Evolutionary conservation across 2,113 vertebrate genomes (phyloP), one percentile per base, ranked within the genome.

Genomic region (Bucco capensis): DNA sequence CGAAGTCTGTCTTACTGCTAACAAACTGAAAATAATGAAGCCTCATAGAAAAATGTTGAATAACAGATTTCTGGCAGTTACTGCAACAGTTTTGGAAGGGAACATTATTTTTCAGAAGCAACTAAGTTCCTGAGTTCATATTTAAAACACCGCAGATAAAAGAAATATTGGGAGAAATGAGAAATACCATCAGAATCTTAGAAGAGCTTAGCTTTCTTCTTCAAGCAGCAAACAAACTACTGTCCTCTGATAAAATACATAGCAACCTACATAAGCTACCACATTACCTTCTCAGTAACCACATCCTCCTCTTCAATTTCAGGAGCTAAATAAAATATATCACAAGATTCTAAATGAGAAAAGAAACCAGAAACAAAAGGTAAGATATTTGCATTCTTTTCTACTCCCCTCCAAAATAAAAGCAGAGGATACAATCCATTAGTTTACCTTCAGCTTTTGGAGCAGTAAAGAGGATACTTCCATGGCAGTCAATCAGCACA

Each of bases 291-390:
- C 93, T 99, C 98, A 40, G 98, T 97, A 91, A 98, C 96, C 78
- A 98, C 97, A 82, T 97, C 97, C 60, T 98, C 97, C 19, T 98
- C 98, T 95, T 98, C 97, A 95, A 97, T 98, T 96, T 99, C 98
- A 85, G 98, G 98, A 58, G 98, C 98, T 62, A 98, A 95, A 94
- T 97, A 99, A 97, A 98, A 98, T 8, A 96, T 91, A 97, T 98
- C 98, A 88, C 85, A 96, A 44, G 96, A 95, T 70, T 96, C 98
- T 99, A 88, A 64, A 78, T 8, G 6, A 85, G 54, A 87, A 96
- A 66, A 83, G 37, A 93, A 76, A 90, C 10, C 38, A 84, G n/a
- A 96, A 94, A 89, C 25, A 92, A 82, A 83, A 89, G 8, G 23
- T 94, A 84, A 95, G 86, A 60, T 58, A 72, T 42, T 72, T 82